Conservation (phyloP, 2,888 invertebrate species). For the Geotrupes spiniger region DNA sequence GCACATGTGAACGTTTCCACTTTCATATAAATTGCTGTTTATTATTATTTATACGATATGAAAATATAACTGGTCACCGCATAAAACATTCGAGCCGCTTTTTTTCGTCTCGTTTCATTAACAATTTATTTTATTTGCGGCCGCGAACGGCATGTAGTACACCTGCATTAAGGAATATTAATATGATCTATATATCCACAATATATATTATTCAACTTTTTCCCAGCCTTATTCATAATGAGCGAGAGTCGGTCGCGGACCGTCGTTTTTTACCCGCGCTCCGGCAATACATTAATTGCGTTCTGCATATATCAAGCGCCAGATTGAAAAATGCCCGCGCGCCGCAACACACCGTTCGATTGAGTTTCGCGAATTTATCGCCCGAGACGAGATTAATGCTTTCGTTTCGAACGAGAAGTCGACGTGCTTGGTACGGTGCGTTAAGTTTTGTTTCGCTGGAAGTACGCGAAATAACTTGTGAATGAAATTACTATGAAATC, state of each 20-base stretch:
- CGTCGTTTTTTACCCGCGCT: slow-evolving; percentile 7
- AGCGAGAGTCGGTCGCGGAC: neutral
- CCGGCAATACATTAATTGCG: slow-evolving; percentile 12
- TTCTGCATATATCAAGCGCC: slow-evolving; percentile 9
- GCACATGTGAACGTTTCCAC: slow-evolving; percentile 2
- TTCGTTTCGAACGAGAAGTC: slow-evolving; percentile 22
- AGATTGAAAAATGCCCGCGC: slow-evolving; percentile 12
- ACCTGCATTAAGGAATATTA: slow-evolving; percentile 11
- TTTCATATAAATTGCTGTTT: slow-evolving; percentile 10
- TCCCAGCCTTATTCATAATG: neutral
- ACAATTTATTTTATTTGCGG: slow-evolving; percentile 10
- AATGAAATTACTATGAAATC: too few species aligned
- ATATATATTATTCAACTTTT: slow-evolving; percentile 4
- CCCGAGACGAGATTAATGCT: slow-evolving; percentile 21
- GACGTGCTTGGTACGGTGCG: too few species aligned
- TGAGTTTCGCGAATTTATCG: slow-evolving; percentile 15
- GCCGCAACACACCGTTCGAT: slow-evolving; percentile 11
- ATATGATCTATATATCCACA: slow-evolving; percentile 13
- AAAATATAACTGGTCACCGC: slow-evolving; percentile 11
- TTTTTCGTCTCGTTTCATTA: neutral
- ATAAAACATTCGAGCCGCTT: neutral
- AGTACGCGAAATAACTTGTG: too few species aligned
- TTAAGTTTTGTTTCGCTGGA: slow-evolving; percentile 20
- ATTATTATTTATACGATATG: slow-evolving; percentile 14
- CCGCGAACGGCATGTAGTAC: slow-evolving; percentile 9